phyloP scores from a whole-genome alignment of 2,888 invertebrate genomes.

The Machimus atricapillus region DNA sequence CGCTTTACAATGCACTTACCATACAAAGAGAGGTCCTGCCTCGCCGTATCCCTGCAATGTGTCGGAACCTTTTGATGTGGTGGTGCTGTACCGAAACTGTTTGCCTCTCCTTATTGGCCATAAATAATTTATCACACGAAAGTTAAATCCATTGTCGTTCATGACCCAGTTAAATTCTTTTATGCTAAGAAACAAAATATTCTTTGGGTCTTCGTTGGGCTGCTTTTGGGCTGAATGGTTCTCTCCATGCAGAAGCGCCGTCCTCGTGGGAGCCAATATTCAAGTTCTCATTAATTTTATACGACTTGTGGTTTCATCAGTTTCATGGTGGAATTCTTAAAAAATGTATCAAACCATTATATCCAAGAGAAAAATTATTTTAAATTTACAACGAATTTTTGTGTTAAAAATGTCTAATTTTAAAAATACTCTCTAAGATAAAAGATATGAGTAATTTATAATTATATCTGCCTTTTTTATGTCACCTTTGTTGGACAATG shows the following conservation, averaged over 20 bases:
- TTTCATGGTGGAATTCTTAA: background rate
- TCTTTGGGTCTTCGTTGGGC: background rate
- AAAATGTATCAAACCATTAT: background rate
- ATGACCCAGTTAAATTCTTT: conserved; percentile 32
- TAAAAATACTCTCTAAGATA: background rate
- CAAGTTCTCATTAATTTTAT: background rate
- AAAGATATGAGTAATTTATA: too few species aligned
- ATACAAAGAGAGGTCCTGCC: background rate
- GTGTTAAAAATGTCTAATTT: background rate
- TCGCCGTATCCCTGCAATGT: background rate
- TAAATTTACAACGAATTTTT: background rate
- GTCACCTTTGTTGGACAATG: background rate
- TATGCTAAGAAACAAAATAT: conserved; percentile 32
- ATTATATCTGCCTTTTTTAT: too few species aligned
- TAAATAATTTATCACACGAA: conserved; percentile 31
- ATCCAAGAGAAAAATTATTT: background rate
- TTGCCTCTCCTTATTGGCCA: conserved; percentile 28
- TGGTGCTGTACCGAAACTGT: background rate
- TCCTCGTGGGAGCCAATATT: conserved; percentile 8
- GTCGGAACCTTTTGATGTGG: background rate
- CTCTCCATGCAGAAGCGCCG: background rate
- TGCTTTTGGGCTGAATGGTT: background rate
- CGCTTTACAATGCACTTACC: conserved; percentile 26
- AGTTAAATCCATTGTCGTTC: conserved; percentile 28
- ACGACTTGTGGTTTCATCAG: background rate